phyloP scores from a whole-genome alignment of 2,888 invertebrate species.

The Perizoma affinitatum region DNA sequence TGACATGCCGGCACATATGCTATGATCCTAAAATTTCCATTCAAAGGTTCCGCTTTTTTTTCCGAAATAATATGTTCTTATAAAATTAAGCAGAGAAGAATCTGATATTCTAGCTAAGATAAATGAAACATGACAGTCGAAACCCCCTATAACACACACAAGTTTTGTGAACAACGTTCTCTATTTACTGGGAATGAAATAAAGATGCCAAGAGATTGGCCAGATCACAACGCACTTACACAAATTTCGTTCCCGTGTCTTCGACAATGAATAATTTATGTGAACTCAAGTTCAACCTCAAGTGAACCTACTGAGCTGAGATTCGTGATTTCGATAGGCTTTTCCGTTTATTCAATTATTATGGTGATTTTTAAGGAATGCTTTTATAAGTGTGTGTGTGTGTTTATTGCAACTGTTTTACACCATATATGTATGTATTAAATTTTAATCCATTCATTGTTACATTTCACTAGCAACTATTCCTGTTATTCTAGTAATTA shows the following conservation, averaged over 20 bases:
- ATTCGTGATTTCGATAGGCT: conserved; percentile 22
- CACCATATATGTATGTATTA: no score
- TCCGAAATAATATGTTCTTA: background rate
- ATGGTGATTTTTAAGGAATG: background rate
- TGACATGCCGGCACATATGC: no score
- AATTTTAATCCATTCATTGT: background rate
- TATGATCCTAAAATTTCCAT: no score
- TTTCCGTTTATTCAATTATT: conserved; percentile 7
- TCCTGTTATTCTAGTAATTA: background rate
- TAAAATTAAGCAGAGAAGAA: conserved; percentile 4
- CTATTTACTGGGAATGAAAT: conserved; percentile 80
- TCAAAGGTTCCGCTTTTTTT: no score
- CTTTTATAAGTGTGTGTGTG: no score
- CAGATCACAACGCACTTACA: conserved; percentile 81
- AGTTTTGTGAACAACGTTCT: conserved; percentile 72
- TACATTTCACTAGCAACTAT: background rate
- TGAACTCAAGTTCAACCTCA: conserved; percentile 55
- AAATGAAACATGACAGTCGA: conserved; percentile 33
- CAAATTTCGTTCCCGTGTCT: conserved; percentile 81
- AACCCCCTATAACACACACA: conserved; percentile 61
- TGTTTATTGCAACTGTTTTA: no score
- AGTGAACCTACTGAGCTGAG: conserved; percentile 25
- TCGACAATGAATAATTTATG: conserved; percentile 80
- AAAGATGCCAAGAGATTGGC: conserved; percentile 78
- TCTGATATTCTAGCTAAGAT: conserved; percentile 15